Evolutionary conservation across 2,888 invertebrate genomes (phyloP), one percentile per base, ranked within the genome.

Genomic region (Euzophera pinguis): DNA sequence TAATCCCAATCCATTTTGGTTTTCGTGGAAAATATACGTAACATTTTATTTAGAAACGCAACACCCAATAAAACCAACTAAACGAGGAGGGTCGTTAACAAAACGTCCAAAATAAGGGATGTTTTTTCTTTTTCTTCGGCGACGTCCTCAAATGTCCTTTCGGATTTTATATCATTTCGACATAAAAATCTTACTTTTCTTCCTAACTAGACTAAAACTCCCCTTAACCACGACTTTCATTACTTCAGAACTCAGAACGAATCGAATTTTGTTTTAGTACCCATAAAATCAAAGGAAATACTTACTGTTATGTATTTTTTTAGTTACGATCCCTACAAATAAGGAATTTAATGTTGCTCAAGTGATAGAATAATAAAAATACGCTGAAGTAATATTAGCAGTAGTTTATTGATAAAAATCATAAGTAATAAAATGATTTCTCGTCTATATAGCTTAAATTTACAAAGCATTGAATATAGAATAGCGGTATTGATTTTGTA

Each of bases 231-330:
- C 32, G 34, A 45, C 27, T 45, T 45, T 45, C 45, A 45, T 45
- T 45, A 34, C 45, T 45, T 45, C 32, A 10, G 32, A 45, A 45
- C 32, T 45, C 45, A 10, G 16, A 34, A 34, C 32, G 45, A 34
- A 45, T 45, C 32, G 16, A 45, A 45, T 45, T 45, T 45, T 45
- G 45, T 45, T 45, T 45, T 45, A 45, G 45, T 45, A 34, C 14
- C 34, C 14, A 45, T 45, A 45, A 45, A 45, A 45, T 45, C 41
- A 32, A 12, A 10, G 8, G 45, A 29, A 45, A 34, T 45, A 34
- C 45, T 14, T 45, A 34, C 45, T 14, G 45, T n/a, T 34, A 45
- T 45, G 34, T 34, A 45, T 34, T 45, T 45, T 45, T 45, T 32
- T 45, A 32, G 45, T 45, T 45, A 45, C 32, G 32, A 45, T 45